Percentiles rank a stretch among this genome's conserved stretches.
phyloP scores from a whole-genome alignment of 2,888 invertebrate genomes.

The Choristoneura rosaceana region DNA sequence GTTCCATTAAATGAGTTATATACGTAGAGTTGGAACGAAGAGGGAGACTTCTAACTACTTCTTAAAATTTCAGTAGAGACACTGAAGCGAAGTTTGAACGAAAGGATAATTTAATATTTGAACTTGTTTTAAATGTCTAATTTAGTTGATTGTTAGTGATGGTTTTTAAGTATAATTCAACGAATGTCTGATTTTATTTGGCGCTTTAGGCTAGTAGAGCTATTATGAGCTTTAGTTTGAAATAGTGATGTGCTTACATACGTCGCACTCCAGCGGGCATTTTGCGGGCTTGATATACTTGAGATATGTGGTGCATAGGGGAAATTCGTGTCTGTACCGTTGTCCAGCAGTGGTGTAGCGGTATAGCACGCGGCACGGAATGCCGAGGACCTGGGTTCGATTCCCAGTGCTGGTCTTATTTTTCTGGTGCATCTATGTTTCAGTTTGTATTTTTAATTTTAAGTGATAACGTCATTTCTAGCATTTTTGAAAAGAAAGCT shows the following conservation, averaged over 20 bases:
- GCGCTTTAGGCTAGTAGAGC: not conserved
- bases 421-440: no score
- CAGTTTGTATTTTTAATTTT: no score
- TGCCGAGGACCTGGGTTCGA: no score
- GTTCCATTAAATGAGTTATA: conserved; percentile 9
- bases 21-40: not conserved
- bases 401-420: no score
- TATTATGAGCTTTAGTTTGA: not conserved
- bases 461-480: no score
- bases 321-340: no score
- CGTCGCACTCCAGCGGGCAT: no score
- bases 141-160: conserved; percentile 3
- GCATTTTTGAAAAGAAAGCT: no score
- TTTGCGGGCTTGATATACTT: no score
- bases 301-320: no score
- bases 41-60: conserved; percentile 4
- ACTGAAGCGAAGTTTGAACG: conserved; percentile 5
- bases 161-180: not conserved
- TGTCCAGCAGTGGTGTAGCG: no score
- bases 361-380: no score
- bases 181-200: not conserved
- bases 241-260: not conserved
- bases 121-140: not conserved
- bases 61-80: conserved; percentile 22
- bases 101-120: not conserved